These are phyloP conservation scores for Epizoanthus scotinus DNA, from an alignment of 92 coral and sea anemone species.

Conservation along the genomic window DNA sequence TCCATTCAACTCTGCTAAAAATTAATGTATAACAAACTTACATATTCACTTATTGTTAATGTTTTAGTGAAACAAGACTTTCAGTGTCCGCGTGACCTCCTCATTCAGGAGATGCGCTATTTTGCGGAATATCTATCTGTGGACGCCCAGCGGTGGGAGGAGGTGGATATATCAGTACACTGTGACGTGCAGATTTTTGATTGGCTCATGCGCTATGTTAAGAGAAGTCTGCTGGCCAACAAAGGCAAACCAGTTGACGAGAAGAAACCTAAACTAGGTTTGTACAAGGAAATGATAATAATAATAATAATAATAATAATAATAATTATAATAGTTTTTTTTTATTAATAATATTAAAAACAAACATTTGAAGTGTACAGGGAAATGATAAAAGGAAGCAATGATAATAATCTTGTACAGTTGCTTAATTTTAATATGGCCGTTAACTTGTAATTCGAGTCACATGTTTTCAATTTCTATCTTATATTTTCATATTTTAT, in stretches of 20 bases:
- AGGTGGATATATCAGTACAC: slow-evolving; percentile 97
- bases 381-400: no score
- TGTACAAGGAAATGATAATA: no score
- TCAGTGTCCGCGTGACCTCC: slow-evolving; percentile 91
- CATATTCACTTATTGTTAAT: no score
- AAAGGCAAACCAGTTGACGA: slow-evolving; percentile 56
- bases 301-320: no score
- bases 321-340: background rate
- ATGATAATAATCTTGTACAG: no score
- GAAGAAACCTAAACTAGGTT: slow-evolving; percentile 80
- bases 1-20: no score
- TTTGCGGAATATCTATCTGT: slow-evolving; percentile 95
- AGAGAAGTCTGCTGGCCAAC: slow-evolving; percentile 65
- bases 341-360: background rate
- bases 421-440: no score
- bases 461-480: no score
- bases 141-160: slow-evolving; percentile 97
- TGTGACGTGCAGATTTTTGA: slow-evolving; percentile 99
- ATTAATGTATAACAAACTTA: no score
- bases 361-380: no score
- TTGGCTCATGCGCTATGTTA: slow-evolving; percentile 98
- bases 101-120: slow-evolving; percentile 92
- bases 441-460: no score
- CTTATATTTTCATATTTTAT: no score
- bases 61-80: slow-evolving; percentile 91